These are phyloP conservation scores for Yponomeuta malinellus DNA, from an alignment of 2,888 invertebrate genomes.

Conservation along the genomic window DNA sequence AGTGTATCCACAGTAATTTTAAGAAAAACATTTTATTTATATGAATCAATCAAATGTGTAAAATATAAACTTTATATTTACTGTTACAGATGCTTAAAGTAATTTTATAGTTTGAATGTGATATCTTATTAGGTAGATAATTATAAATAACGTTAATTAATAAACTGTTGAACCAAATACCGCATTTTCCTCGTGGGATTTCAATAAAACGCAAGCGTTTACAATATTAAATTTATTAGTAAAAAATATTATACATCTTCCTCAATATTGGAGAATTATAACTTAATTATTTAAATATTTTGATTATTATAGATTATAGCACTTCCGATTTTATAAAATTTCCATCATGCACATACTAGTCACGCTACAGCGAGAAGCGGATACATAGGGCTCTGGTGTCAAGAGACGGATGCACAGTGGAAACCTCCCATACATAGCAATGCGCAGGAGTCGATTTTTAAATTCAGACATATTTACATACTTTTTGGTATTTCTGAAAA, in stretches of 20 bases:
- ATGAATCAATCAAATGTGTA: background rate
- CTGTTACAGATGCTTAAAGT: too few relatives aligned
- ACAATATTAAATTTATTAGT: conserved; percentile 77
- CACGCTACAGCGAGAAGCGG: conserved; percentile 62
- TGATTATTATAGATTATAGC: conserved; percentile 73
- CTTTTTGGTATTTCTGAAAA: too few relatives aligned
- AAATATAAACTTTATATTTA: background rate
- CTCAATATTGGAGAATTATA: conserved; percentile 75
- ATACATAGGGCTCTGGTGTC: background rate
- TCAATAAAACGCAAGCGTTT: conserved; percentile 47
- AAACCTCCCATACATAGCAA: too few relatives aligned
- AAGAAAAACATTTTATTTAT: background rate
- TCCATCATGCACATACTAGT: conserved; percentile 58
- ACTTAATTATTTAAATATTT: conserved; percentile 72
- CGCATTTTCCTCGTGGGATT: background rate
- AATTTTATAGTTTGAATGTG: conserved; percentile 2
- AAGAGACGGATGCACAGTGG: background rate
- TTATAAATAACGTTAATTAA: background rate
- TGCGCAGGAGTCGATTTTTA: too few relatives aligned
- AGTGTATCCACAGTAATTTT: background rate
- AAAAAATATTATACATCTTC: conserved; percentile 77
- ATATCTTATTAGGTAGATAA: background rate
- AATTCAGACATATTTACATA: too few relatives aligned
- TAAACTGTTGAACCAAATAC: conserved; percentile 9
- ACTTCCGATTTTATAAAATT: conserved; percentile 64